Evolutionary conservation across 2,797 vertebrate genomes (phyloP), one percentile per base, ranked within the genome.

Genomic region (Phoxinus dragarum): DNA sequence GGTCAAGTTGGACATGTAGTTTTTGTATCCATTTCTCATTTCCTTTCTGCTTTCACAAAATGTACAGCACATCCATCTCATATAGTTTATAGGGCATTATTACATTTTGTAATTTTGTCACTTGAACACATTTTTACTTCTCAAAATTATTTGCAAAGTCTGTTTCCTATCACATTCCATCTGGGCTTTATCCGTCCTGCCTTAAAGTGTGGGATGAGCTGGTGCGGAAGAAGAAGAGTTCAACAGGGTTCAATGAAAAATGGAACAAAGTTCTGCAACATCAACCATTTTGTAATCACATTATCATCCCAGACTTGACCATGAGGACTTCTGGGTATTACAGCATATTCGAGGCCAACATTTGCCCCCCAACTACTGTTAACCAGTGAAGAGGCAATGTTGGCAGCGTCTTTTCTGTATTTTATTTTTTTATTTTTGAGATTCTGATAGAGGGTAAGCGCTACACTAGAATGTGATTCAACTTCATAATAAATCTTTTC

Each of bases 221-320:
- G 88, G 90, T 89, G 88, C 92, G 88, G 91, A 92, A 93, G 93
- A 94, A 93, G 27, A 90, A 92, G 93, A 91, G 94, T 94, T 93
- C 92, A 94, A 92, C 91, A 92, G 93, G 92, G 93, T 94, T 95
- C 92, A 94, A 89, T 91, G 91, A 93, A 94, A 93, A 94, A 93
- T 92, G 93, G 93, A 91, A 93, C 93, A 93, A 93, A 93, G 93
- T 93, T 92, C 92, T 91, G 92, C 93, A 93, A 92, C 93, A 93
- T 94, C 93, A 87, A 90, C 88, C 91, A 88, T 94, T 93, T 94
- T 93, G 92, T 94, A 95, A 94, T 93, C 92, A 93, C 92, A 94
- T 94, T 95, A 94, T 94, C 92, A 94, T 94, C 92, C 91, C 93
- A 94, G 92, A 94, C 93, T 94, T 93, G 93, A 93, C 93, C 93